Evolutionary conservation across 1,140 invertebrate species (phyloP).

Genomic region (Hyposmocoma kahamanoa): DNA sequence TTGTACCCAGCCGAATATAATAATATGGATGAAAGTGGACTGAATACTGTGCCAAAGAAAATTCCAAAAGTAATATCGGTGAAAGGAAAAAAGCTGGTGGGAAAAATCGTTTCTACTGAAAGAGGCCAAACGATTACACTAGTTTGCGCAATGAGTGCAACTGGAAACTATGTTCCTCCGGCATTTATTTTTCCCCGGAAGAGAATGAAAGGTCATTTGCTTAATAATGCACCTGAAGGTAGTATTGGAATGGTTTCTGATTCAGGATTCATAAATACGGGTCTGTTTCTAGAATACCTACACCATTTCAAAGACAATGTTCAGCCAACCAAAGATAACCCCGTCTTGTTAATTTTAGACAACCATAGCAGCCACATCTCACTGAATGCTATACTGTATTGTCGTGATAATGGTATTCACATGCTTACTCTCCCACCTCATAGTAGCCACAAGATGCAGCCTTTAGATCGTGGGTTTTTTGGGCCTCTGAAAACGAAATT

Average conservation of each 20-base stretch:
- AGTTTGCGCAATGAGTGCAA: slow-evolving; percentile 31
- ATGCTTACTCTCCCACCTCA: slow-evolving; percentile 27
- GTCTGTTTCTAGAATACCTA: slow-evolving; percentile 33
- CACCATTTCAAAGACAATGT: slow-evolving; percentile 46
- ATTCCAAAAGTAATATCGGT: slow-evolving; percentile 29
- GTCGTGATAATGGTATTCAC: slow-evolving; percentile 29
- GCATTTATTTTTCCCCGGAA: slow-evolving; percentile 41
- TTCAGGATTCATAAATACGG: slow-evolving; percentile 30
- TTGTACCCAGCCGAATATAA: slow-evolving; percentile 20
- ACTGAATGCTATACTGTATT: slow-evolving; percentile 17
- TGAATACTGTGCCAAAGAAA: slow-evolving; percentile 42
- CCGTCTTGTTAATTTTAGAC: slow-evolving; percentile 33
- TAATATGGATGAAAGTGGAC: slow-evolving; percentile 52
- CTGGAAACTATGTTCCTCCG: slow-evolving; percentile 37
- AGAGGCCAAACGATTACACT: slow-evolving; percentile 38
- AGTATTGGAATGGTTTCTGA: slow-evolving; percentile 23
- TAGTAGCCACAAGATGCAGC: slow-evolving; percentile 29
- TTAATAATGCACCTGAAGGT: slow-evolving; percentile 36
- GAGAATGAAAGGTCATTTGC: slow-evolving; percentile 26
- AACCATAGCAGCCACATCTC: slow-evolving; percentile 37
- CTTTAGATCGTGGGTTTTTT: slow-evolving; percentile 31
- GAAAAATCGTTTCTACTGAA: slow-evolving; percentile 36
- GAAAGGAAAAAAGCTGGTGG: slow-evolving; percentile 33
- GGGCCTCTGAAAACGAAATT: slow-evolving; percentile 10
- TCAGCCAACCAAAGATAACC: slow-evolving; percentile 22